phyloP scores from a whole-genome alignment of 2,113 vertebrate species.

The Rhizomys pruinosus region DNA sequence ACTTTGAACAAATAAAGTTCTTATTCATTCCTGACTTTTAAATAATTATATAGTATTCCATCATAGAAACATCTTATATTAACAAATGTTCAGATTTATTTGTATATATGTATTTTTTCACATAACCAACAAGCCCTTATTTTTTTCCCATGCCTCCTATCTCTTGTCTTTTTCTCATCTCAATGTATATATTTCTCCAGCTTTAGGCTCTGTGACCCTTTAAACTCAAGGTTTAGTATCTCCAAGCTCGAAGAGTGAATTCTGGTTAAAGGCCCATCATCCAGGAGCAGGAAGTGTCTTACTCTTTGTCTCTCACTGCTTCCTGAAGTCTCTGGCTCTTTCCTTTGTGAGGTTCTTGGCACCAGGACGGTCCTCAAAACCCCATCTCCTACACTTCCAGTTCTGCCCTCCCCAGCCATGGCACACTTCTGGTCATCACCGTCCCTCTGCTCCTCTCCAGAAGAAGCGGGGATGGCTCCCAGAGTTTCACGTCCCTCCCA shows the following conservation, averaged over 20 bases:
- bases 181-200: not conserved
- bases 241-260: not conserved
- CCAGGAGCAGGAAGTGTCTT: not conserved
- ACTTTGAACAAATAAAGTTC: not conserved
- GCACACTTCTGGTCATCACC: not conserved
- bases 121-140: not conserved
- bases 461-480: not conserved
- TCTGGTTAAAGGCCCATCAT: not conserved
- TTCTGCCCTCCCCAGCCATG: not conserved
- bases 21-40: not conserved
- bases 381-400: not conserved
- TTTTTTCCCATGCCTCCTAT: not conserved
- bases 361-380: not conserved
- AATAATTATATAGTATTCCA: not conserved
- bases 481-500: not conserved
- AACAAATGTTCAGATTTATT: not conserved
- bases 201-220: not conserved
- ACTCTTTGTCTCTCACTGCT: not conserved
- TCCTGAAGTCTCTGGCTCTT: not conserved
- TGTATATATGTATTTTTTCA: not conserved
- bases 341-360: rapidly evolving
- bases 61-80: not conserved
- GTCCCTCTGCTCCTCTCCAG: not conserved
- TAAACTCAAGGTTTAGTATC: not conserved
- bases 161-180: not conserved